Conservation (phyloP, 2,888 invertebrate species). For the Xestia ashworthii region DNA sequence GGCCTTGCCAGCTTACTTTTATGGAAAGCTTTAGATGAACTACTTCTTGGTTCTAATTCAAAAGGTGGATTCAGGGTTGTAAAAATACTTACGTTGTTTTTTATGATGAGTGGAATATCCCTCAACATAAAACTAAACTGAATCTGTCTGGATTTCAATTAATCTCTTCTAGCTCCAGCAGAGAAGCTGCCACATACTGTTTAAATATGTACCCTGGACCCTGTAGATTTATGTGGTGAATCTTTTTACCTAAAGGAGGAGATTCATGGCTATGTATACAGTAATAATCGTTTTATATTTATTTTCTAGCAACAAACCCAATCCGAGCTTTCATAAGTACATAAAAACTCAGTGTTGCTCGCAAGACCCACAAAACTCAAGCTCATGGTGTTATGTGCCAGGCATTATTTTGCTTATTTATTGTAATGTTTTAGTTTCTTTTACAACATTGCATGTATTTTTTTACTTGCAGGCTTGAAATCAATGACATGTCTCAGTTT, state of each 20-base stretch:
- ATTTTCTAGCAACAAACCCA: not conserved
- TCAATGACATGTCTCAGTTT: no score
- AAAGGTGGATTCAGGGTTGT: not conserved
- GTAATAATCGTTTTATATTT: not conserved
- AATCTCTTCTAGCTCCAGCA: not conserved
- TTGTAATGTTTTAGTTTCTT: not conserved
- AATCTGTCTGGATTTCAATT: not conserved
- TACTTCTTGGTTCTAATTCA: not conserved
- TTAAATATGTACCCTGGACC: conserved; percentile 1
- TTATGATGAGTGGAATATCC: not conserved
- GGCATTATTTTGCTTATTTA: not conserved
- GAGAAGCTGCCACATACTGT: not conserved
- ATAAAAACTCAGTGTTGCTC: not conserved
- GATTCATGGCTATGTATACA: not conserved
- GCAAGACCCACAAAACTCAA: not conserved
- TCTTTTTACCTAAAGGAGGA: not conserved
- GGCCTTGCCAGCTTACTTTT: not conserved
- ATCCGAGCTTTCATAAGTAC: not conserved
- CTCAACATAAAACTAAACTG: not conserved
- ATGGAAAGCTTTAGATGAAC: not conserved
- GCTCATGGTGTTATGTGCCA: not conserved
- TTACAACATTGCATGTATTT: not conserved
- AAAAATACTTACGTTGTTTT: not conserved
- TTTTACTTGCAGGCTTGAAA: not conserved
- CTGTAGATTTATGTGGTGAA: not conserved